Evolutionary conservation across 2,888 invertebrate genomes (phyloP), one percentile per base, ranked within the genome.

Genomic region (Drosophila fungiperda): DNA sequence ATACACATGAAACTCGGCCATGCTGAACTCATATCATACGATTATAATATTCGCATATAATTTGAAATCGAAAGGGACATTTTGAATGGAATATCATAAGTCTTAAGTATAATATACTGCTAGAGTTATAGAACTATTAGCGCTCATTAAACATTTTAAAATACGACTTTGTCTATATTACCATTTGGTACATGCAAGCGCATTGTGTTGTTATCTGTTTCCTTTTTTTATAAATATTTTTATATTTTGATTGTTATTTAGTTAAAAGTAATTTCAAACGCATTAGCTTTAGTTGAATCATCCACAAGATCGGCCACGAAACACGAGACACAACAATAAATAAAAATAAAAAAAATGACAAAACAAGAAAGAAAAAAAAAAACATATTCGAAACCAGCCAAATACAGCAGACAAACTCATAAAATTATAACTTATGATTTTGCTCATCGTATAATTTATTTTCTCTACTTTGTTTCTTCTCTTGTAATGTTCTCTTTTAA

Each of bases 401-500:
- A 48, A 66, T 61, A 59, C 68, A 63, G 67, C 59, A 80, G 53
- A 76, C 76, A 77, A 75, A 64, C 71, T 78, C 83, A 87, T 82
- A 83, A 87, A 74, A 49, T 80, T 76, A 57, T 65, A 53, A 68
- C 15, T 89, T 82, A 75, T 88, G 64, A 86, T 86, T 88, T 88
- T 52, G 63, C 80, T 77, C 90, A 90, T 87, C 69, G 73, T 74
- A 83, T 87, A 85, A 85, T 85, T 87, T 87, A 52, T 70, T 78
- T 76, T 86, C 82, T 86, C 89, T 89, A 87, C 84, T 79, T 82
- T 86, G 74, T 83, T 88, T 81, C 82, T 87, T 80, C 76, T 82
- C 78, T 80, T 91, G 73, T 87, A 77, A 90, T 94, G 94, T 94
- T 94, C 95, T 94, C 94, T 94, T 95, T 95, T 95, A 95, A 95